Base-by-base conservation (phyloP, 2,113 vertebrate species). In the Sander lucioperca region DNA sequence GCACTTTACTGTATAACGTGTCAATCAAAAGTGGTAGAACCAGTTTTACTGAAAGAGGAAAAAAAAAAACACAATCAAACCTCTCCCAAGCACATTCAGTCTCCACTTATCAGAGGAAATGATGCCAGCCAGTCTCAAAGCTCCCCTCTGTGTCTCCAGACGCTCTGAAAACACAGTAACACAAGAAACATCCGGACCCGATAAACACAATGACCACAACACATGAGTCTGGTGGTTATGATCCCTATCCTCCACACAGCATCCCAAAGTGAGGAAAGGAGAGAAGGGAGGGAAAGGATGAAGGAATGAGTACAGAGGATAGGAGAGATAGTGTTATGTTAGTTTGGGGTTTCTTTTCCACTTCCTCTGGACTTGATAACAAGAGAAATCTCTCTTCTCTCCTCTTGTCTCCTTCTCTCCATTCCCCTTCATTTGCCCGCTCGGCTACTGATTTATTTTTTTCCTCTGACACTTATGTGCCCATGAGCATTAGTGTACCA, bases 161-260 rank as follows among this genome's bases (percentile, higher is more conserved):
- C 58, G 9, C 64, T 74, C 65, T 53, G 65, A 82, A 75, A 77
- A 64, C 74, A 33, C 71, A 61, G 77, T 75, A 88, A 88, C 69
- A 86, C 73, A 74, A 73, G 87, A 82, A 86, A 93, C 87, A 91
- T 85, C 86, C 88, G 58, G 80, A 68, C 74, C 54, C 1, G 79
- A 89, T 82, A 82, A 89, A 86, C 59, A 79, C 74, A 79, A 70
- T 18, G 43, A 84, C 86, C 86, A 69, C 83, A 90, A 74, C 80
- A 73, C 87, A 63, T 43, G 75, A 80, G 54, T 84, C 77, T 53
- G 12, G 33, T 48, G 75, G 75, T 77, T 81, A 18, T n/a, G 90
- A 90, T 86, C 62, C 21, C 80, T 84, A 84, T 89, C 80, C 85
- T 84, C 65, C 72, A 54, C 33, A 64, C 58, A 61, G 80, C 85